Evolutionary conservation across 1,140 invertebrate genomes (phyloP).

Genomic region (Caenorhabditis latens): DNA sequence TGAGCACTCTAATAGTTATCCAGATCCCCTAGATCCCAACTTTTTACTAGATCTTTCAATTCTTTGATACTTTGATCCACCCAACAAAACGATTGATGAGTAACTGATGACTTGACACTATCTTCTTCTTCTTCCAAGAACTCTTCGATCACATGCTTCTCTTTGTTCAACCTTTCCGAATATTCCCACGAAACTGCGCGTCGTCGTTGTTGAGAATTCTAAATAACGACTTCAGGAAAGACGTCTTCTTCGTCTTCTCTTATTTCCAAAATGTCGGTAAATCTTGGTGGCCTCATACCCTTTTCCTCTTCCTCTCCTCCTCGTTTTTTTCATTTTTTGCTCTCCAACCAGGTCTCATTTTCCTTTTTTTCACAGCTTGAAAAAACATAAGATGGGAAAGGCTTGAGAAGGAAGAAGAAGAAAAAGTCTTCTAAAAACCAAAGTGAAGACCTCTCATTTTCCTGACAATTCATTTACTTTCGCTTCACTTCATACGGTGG

Average conservation of each 20-base stretch:
- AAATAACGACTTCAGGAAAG: conserved; percentile 49
- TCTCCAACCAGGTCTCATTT: conserved; percentile 2
- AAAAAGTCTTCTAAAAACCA: neutral
- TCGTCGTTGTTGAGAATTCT: conserved; percentile 51
- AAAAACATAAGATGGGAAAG: conserved; percentile 41
- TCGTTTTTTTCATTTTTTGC: conserved; percentile 11
- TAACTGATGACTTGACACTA: neutral
- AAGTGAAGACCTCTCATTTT: conserved; percentile 39
- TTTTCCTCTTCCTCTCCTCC: conserved; percentile 7
- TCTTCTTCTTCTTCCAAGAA: conserved; percentile 10
- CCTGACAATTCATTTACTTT: conserved; percentile 46
- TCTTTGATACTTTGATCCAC: too few relatives aligned
- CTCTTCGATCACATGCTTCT: conserved; percentile 22
- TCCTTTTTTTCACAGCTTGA: neutral
- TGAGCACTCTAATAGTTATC: too few relatives aligned
- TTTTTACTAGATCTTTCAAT: too few relatives aligned
- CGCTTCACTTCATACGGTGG: conserved; percentile 26
- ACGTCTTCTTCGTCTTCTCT: conserved; percentile 16
- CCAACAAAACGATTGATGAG: too few relatives aligned
- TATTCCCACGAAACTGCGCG: conserved; percentile 48
- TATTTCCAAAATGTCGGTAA: conserved; percentile 41
- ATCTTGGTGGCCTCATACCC: conserved; percentile 31
- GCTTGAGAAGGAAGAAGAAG: neutral
- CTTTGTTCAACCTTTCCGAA: conserved; percentile 19
- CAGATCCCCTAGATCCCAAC: too few relatives aligned